These are phyloP conservation scores for Kuschelorhynchus macadamiae DNA, from an alignment of 2,888 invertebrate genomes.

Conservation along the genomic window DNA sequence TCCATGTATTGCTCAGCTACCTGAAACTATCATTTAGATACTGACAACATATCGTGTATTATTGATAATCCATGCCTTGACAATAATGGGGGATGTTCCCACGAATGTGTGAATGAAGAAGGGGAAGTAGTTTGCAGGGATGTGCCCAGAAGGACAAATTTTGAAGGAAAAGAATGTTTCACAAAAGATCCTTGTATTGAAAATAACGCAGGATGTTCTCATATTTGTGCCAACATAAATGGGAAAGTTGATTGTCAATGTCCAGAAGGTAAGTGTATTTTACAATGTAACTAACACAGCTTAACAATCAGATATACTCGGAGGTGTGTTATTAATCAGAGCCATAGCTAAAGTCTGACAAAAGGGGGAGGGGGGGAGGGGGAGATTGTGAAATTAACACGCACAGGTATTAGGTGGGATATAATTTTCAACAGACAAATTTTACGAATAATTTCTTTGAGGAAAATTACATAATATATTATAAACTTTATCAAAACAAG, in stretches of 20 bases:
- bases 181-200: slow-evolving; percentile 68
- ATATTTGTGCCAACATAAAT: slow-evolving; percentile 67
- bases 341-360: too few species aligned
- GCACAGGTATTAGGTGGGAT: too few species aligned
- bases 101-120: slow-evolving; percentile 59
- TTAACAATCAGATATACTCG: too few species aligned
- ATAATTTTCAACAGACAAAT: too few species aligned
- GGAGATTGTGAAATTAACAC: too few species aligned
- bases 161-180: slow-evolving; percentile 64
- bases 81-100: slow-evolving; percentile 65
- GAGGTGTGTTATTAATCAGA: too few species aligned
- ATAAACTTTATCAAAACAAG: too few species aligned
- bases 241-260: slow-evolving; percentile 72
- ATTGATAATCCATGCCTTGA: slow-evolving; percentile 67
- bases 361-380: too few species aligned
- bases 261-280: slow-evolving; percentile 66
- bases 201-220: slow-evolving; percentile 71
- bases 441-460: too few species aligned
- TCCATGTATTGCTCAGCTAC: too few species aligned
- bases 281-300: too few species aligned
- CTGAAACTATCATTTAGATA: slow-evolving; percentile 66
- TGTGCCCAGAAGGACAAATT: slow-evolving; percentile 65
- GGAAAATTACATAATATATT: too few species aligned
- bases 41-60: slow-evolving; percentile 64
- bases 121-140: slow-evolving; percentile 69